These are phyloP conservation scores for Ethmia dodecea DNA, from an alignment of 2,888 invertebrate species.

Conservation along the genomic window DNA sequence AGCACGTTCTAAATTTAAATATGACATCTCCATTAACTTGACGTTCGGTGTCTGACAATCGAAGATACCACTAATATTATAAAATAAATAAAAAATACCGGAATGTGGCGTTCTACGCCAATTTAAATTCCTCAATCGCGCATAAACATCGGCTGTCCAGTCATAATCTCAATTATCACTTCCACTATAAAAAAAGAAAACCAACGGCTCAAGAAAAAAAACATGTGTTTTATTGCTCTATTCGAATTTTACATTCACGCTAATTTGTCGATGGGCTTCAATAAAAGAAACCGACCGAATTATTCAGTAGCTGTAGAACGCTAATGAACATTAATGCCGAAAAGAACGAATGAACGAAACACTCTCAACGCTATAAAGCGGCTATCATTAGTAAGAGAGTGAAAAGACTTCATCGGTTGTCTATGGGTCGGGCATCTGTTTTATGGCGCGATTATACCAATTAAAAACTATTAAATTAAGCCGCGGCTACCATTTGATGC, in stretches of 20 bases:
- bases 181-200: constrained; percentile 60
- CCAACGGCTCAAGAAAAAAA: constrained; percentile 40
- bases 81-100: constrained; percentile 4
- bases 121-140: constrained; percentile 47
- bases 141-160: constrained; percentile 43
- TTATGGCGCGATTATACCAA: constrained; percentile 69
- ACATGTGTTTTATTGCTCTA: constrained; percentile 64
- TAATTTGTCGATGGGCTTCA: constrained; percentile 71
- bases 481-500: constrained; percentile 67
- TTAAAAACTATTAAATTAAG: constrained; percentile 73
- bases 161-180: constrained; percentile 76
- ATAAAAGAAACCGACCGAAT: constrained; percentile 68
- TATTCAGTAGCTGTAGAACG: constrained; percentile 70
- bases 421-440: constrained; percentile 57
- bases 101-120: constrained; percentile 35
- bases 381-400: constrained; percentile 54
- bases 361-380: background rate
- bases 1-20: constrained; percentile 14
- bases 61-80: background rate
- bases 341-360: constrained; percentile 38
- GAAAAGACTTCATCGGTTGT: constrained; percentile 62
- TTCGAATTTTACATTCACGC: constrained; percentile 73
- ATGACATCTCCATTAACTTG: constrained; percentile 4
- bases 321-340: constrained; percentile 71
- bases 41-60: constrained; percentile 4